phyloP scores from a whole-genome alignment of 2,888 invertebrate genomes.

The Mechanitis mazaeus region DNA sequence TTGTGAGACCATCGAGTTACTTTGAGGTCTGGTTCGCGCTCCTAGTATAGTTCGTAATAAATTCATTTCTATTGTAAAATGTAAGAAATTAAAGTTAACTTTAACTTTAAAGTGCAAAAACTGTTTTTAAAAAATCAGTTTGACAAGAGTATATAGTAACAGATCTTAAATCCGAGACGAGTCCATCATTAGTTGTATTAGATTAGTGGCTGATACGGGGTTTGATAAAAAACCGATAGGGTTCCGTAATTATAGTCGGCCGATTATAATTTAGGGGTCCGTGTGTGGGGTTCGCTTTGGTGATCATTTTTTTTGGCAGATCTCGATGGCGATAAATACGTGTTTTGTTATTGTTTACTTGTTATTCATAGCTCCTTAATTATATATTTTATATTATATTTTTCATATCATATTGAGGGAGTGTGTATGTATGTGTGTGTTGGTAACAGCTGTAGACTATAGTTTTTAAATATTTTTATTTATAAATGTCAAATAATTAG shows the following conservation, averaged over 20 bases:
- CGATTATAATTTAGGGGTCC: constrained; percentile 58
- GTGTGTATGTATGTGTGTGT: no score
- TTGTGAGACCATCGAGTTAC: no score
- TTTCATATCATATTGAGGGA: no score
- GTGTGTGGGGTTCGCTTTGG: constrained; percentile 41
- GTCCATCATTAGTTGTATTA: constrained; percentile 66
- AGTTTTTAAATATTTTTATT: no score
- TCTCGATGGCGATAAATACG: constrained; percentile 39
- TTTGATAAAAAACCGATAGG: constrained; percentile 58
- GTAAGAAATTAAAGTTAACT: neutral
- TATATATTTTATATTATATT: constrained; percentile 3
- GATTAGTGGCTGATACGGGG: constrained; percentile 59
- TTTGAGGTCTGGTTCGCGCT: no score
- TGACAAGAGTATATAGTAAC: constrained; percentile 42
- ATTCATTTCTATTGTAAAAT: no score
- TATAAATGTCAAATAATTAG: no score
- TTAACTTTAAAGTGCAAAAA: no score
- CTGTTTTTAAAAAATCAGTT: constrained; percentile 18
- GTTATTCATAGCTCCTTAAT: constrained; percentile 11
- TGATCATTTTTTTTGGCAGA: constrained; percentile 43
- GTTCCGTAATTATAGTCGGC: constrained; percentile 54
- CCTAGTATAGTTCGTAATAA: no score
- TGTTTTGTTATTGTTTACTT: constrained; percentile 27
- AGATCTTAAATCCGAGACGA: constrained; percentile 50
- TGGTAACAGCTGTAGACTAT: no score